A percentile compares a stretch with the other conserved stretches of the same genome.
Evolutionary conservation across 2,113 vertebrate species (phyloP).

Genomic region (Columbina picui): DNA sequence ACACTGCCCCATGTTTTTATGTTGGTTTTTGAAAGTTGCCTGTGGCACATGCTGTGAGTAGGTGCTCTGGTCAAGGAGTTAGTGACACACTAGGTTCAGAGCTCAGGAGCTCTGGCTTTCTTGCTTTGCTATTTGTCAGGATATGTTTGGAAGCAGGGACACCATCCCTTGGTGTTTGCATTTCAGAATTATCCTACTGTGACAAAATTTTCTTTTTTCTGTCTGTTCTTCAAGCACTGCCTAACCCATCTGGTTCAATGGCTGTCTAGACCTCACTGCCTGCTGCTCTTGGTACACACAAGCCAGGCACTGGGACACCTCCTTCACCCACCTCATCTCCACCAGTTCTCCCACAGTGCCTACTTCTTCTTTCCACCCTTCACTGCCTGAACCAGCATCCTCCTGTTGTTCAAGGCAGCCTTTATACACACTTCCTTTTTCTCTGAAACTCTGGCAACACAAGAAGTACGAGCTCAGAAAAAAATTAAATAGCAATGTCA

Average conservation of each 20-base stretch:
- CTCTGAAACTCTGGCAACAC: background rate
- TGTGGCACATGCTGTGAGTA: background rate
- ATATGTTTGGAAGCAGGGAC: background rate
- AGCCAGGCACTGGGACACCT: background rate
- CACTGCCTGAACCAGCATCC: background rate
- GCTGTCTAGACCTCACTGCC: background rate
- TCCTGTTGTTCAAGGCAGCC: conserved; percentile 26
- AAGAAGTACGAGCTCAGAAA: background rate
- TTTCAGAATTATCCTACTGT: background rate
- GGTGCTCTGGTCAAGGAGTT: background rate
- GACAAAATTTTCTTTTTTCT: background rate
- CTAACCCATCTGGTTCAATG: background rate
- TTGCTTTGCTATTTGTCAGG: background rate
- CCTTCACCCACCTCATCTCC: background rate
- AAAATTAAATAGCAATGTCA: background rate
- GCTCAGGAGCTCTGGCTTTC: background rate
- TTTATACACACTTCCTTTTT: conserved; percentile 54
- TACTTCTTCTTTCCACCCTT: conserved; percentile 62
- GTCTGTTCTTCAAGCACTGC: background rate
- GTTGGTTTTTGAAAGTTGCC: background rate
- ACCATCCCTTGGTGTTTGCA: background rate
- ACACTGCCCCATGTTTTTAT: background rate
- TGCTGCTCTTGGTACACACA: background rate
- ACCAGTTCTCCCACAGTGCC: background rate
- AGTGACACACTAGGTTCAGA: background rate